These are phyloP conservation scores for Oryctolagus cuniculus DNA, from an alignment of 2,113 vertebrate genomes.

Conservation along the genomic window mOryCun1.1 NC_091441.1:55298501-55299000, in stretches of 20 bases:
- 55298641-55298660: background rate
- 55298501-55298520: background rate
- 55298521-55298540: background rate
- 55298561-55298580: background rate
- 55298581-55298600: background rate
- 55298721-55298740: background rate
- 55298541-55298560: background rate
- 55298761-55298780: background rate
- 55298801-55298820: background rate
- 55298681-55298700: background rate
- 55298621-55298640: background rate
- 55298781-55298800: background rate
- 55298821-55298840: background rate
- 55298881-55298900: background rate
- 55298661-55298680: background rate
- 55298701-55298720: background rate
- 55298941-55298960: background rate
- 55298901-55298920: background rate
- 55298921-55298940: slow-evolving; percentile 12
- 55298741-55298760: background rate
- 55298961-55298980: background rate
- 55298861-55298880: background rate
- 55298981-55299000: background rate
- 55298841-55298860: background rate
- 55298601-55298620: background rate